Evolutionary conservation across 2,113 vertebrate species (phyloP).

Genomic region (Dasyprocta punctata): DNA sequence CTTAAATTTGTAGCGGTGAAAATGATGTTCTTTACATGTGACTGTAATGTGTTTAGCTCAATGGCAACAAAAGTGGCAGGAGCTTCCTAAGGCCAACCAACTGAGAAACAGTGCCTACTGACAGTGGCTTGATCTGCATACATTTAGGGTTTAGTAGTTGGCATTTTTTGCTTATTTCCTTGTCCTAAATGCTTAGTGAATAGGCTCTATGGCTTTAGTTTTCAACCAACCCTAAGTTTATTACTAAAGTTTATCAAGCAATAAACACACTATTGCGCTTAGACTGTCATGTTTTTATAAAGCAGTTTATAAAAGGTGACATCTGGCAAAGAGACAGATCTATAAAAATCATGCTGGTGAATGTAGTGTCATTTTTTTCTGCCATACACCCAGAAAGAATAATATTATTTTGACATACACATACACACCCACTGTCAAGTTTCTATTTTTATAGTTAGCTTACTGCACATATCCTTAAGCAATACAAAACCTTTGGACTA

Average conservation of each 20-base stretch:
- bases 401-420: constrained; percentile 92
- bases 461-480: constrained; percentile 89
- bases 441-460: constrained; percentile 91
- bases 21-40: constrained; percentile 75
- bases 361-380: constrained; percentile 88
- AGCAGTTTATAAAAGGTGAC: constrained; percentile 91
- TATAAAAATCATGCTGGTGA: constrained; percentile 85
- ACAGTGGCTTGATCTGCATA: constrained; percentile 64
- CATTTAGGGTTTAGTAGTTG: constrained; percentile 75
- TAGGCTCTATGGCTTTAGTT: constrained; percentile 84
- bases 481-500: constrained; percentile 91
- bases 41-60: constrained; percentile 77
- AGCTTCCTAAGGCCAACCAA: constrained; percentile 67
- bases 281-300: constrained; percentile 87
- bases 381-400: constrained; percentile 88
- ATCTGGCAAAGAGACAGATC: constrained; percentile 89
- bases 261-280: constrained; percentile 85
- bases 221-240: constrained; percentile 85
- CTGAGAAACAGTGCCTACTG: constrained; percentile 48
- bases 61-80: constrained; percentile 67
- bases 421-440: constrained; percentile 90
- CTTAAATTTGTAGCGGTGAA: constrained; percentile 39
- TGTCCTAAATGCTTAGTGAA: constrained; percentile 85
- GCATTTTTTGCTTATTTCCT: constrained; percentile 75
- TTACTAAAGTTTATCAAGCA: constrained; percentile 89